phyloP scores from a whole-genome alignment of 1,140 invertebrate species.

The Charaxes varanes region DNA sequence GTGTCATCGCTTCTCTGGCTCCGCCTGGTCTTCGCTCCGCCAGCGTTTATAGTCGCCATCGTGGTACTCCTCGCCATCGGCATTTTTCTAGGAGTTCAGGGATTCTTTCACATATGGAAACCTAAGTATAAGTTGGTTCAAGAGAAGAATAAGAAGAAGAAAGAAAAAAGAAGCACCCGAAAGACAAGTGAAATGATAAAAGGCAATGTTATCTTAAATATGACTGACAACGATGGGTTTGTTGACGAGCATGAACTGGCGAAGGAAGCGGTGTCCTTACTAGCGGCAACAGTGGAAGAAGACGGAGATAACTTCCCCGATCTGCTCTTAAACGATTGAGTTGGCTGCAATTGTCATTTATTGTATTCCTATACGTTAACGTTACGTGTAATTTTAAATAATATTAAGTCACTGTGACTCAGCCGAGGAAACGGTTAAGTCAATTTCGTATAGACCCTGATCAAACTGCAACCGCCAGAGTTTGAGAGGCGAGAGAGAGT shows the following conservation, averaged over 20 bases:
- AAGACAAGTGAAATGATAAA: slow-evolving; percentile 31
- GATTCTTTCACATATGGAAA: slow-evolving; percentile 35
- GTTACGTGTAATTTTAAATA: too few species aligned
- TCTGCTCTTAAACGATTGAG: slow-evolving; percentile 22
- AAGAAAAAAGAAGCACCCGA: too few species aligned
- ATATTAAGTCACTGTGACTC: too few species aligned
- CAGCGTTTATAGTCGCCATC: slow-evolving; percentile 35
- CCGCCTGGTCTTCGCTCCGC: slow-evolving; percentile 44
- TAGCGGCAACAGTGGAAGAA: slow-evolving; percentile 42
- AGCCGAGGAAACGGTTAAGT: too few species aligned
- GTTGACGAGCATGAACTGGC: slow-evolving; percentile 40
- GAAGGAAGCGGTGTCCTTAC: slow-evolving; percentile 47
- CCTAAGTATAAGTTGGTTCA: slow-evolving; percentile 45
- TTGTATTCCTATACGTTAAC: too few species aligned
- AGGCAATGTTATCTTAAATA: slow-evolving; percentile 31
- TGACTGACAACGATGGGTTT: slow-evolving; percentile 35
- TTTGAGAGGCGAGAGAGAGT: too few species aligned
- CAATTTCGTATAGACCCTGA: too few species aligned
- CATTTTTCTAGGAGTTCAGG: slow-evolving; percentile 31
- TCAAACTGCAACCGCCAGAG: too few species aligned
- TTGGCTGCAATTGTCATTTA: not conserved
- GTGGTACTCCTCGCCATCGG: slow-evolving; percentile 40
- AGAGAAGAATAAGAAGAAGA: slow-evolving; percentile 13
- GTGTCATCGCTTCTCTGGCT: slow-evolving; percentile 35
- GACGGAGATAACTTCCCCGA: slow-evolving; percentile 30